Base-by-base conservation (phyloP, 2,888 invertebrate species). In the Drosophila helvetica region DNA sequence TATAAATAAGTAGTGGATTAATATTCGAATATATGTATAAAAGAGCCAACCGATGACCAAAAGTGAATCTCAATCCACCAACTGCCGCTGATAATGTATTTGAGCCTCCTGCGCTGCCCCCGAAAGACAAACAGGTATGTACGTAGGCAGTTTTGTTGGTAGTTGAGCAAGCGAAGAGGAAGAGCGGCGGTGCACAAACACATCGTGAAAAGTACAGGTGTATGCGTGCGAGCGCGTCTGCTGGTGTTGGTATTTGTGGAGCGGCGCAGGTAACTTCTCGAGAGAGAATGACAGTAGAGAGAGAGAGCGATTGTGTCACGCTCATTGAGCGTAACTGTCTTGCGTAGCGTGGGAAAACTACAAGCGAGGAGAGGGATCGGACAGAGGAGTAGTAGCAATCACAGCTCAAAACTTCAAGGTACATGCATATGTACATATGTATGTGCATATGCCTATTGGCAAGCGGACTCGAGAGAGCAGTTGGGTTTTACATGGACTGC, bases 101-200 rank as follows among this genome's bases (percentile, higher is more conserved):
- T 67, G 38, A 19, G 19, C 38, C 63, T 63, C 51, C 62, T 63
- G 43, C 65, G 57, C 59, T 73, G 60, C 70, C 68, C 43, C 63
- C 72, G 74, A 81, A 76, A 87, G 74, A 54, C 66, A 59, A 52
- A 46, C 54, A 62, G 69, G 71, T 69, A 70, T 60, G 88, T 88
- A 86, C 86, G 86, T 86, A 76, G 88, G 86, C 86, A 86, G 70
- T 82, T 85, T 77, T 71, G 74, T 87, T 86, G 82, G 78, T 79
- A 87, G 78, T 83, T 87, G 80, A 81, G 69, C 74, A 83, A 84
- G 73, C 48, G 42, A 48, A 30, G 25, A 46, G 47, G 77, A 56
- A 72, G 63, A 61, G 63, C 45, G 38, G 18, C 69, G 46, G 33
- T 46, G 48, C 55, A 64, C 51, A 61, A 58, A 56, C 43, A 54